Base-by-base conservation (phyloP, 1,140 invertebrate genomes). In the Sycophaga agraensis region DNA sequence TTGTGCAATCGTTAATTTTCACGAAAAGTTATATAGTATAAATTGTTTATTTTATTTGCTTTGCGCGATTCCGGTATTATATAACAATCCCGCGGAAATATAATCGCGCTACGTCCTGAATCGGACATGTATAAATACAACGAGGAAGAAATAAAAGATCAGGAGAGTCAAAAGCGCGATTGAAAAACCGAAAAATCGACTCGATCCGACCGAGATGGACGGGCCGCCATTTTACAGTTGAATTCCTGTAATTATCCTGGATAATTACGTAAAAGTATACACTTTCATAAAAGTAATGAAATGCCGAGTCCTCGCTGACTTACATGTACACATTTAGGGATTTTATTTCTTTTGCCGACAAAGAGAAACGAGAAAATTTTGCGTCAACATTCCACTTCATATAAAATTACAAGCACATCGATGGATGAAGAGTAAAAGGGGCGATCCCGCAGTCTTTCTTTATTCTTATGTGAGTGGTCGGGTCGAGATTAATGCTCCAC, bases 401-500 rank as follows among this genome's bases (percentile, higher is more conserved):
- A 17, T 56, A 19, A 54, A 40, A 34, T 9, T 54, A 37, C 46
- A 17, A 28, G 26, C 46, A 35, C 17, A 42, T 43, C 28, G 35
- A 61, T 62, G 46, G 46, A 16, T 58, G 67, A 64, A 63, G 59
- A 56, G 54, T 57, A 57, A 59, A 40, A 11, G n/a, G 17, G 19
- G 49, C 49, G 9, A 40, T 16, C 22, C 16, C 7, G 14, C 46
- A 19, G n/a, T 7, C 28, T 31, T 31, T 31, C 11, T 31, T 31
- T 6, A 4, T 31, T 31, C 28, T 31, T 31, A n/a, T n/a, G n/a
- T 31, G 11, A 31, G 5, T 6, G 14, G n/a, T 59, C 37, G 46
- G 26, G 37, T 59, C 28, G 48, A 51, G n/a, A 51, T 24, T 22
- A 48, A 67, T 68, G 66, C 61, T 67, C 56, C 66, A 71, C 66